These are phyloP conservation scores for Silurus aristotelis DNA, from an alignment of 2,797 vertebrate genomes.

Conservation along the genomic window DNA sequence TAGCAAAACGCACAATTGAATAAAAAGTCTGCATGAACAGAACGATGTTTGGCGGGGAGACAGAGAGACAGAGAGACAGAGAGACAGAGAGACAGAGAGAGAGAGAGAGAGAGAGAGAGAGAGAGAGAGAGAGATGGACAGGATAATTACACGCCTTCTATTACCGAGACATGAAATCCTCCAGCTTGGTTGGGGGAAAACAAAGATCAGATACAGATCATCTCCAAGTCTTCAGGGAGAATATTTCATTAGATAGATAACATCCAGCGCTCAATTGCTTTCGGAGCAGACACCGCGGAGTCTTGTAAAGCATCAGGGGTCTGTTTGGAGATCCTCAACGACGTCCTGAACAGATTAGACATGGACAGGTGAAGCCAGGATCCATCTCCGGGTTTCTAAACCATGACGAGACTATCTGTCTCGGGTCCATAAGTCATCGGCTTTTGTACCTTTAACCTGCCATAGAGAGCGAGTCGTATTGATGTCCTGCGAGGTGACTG, in stretches of 20 bases:
- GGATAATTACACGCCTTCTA: slow-evolving; percentile 34
- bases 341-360: slow-evolving; percentile 23
- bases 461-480: background rate
- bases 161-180: slow-evolving; percentile 2
- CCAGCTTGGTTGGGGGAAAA: background rate
- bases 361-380: slow-evolving; percentile 42
- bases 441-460: slow-evolving; percentile 26
- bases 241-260: slow-evolving; percentile 30
- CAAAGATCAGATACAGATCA: slow-evolving; percentile 10
- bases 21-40: too few relatives aligned
- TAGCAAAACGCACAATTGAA: background rate
- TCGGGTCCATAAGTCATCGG: slow-evolving; percentile 14
- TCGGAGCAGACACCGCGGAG: background rate
- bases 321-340: background rate
- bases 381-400: slow-evolving; percentile 18
- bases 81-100: too few relatives aligned
- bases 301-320: background rate
- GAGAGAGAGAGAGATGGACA: slow-evolving; percentile 1
- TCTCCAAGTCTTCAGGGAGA: slow-evolving; percentile 10
- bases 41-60: too few relatives aligned
- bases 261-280: slow-evolving; percentile 22
- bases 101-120: background rate
- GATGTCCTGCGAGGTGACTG: background rate
- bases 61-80: too few relatives aligned
- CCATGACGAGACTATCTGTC: slow-evolving; percentile 19